Conservation (phyloP, 2,797 vertebrate genomes). For the Lindbergichthys nudifrons region DNA sequence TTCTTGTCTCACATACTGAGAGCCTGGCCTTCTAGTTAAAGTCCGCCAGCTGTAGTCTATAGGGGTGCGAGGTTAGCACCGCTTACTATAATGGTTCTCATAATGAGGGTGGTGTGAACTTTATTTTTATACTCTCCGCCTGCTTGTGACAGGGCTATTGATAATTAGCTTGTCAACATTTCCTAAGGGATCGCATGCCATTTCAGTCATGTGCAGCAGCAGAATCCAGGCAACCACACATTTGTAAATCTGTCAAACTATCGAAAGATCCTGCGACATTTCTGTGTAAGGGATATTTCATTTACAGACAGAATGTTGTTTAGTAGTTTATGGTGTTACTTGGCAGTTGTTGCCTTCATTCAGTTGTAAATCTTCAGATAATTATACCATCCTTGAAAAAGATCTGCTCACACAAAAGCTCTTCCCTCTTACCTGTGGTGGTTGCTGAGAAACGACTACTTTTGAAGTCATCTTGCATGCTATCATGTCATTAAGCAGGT, state of each 20-base stretch:
- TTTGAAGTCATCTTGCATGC: conserved; percentile 47
- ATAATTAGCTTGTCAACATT: too few species aligned
- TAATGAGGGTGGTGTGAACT: conserved; percentile 66
- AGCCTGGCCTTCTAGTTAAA: conserved; percentile 39
- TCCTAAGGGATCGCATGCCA: too few species aligned
- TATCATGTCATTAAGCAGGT: conserved; percentile 65
- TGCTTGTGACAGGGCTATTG: too few species aligned
- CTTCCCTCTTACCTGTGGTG: conserved; percentile 55
- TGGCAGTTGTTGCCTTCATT: conserved; percentile 7
- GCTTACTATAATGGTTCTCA: conserved; percentile 62
- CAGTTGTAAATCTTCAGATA: conserved; percentile 9
- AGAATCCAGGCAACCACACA: conserved; percentile 22
- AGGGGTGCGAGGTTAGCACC: conserved; percentile 57
- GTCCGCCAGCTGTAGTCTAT: conserved; percentile 54
- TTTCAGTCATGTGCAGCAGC: conserved; percentile 34
- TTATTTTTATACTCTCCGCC: conserved; percentile 71
- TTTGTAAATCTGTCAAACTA: neutral
- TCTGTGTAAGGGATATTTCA: neutral
- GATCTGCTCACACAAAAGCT: conserved; percentile 20
- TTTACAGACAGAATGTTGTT: neutral
- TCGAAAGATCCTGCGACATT: conserved; percentile 2
- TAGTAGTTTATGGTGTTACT: conserved; percentile 4
- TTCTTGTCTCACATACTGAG: conserved; percentile 27
- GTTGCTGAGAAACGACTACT: conserved; percentile 82
- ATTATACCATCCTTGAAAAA: conserved; percentile 24